Percentiles rank a stretch among this genome's conserved stretches.
Conservation (phyloP, 2,888 invertebrate species). For the Cryptocheilus praepositus region DNA sequence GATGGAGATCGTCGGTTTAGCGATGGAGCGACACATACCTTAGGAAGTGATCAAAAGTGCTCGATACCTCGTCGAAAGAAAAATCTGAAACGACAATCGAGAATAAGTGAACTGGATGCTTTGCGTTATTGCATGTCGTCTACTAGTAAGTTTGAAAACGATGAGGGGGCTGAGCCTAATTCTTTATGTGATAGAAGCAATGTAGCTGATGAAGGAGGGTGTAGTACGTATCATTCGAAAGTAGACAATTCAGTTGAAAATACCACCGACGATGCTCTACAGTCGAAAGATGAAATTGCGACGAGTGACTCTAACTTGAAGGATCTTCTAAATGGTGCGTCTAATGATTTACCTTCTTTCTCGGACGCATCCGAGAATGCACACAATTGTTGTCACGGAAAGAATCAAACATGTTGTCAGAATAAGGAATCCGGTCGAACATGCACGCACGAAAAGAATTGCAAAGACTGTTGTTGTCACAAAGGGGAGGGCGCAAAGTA, state of each 20-base stretch:
- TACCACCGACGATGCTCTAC: background rate
- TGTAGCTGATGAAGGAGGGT: background rate
- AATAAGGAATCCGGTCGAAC: conserved; percentile 38
- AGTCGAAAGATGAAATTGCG: too few species aligned
- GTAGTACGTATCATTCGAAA: conserved; percentile 12
- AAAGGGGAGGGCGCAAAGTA: conserved; percentile 48
- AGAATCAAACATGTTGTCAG: conserved; percentile 37
- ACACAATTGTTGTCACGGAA: conserved; percentile 25
- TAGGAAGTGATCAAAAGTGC: conserved; percentile 13
- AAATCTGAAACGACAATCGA: conserved; percentile 65
- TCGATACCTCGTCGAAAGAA: conserved; percentile 45
- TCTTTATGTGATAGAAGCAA: conserved; percentile 10
- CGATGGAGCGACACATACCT: conserved; percentile 47
- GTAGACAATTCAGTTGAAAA: background rate
- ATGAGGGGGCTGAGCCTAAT: conserved; percentile 12
- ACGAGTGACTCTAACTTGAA: too few species aligned
- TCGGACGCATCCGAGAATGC: background rate
- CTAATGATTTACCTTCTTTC: background rate
- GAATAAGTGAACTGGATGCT: conserved; percentile 57
- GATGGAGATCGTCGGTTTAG: conserved; percentile 62
- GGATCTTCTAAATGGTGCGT: background rate
- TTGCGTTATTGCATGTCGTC: conserved; percentile 18
- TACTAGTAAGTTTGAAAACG: conserved; percentile 12
- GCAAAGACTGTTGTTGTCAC: conserved; percentile 52
- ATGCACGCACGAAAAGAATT: conserved; percentile 42